Evolutionary conservation across 1,140 invertebrate species (phyloP).

Genomic region (Chironomus tepperi): DNA sequence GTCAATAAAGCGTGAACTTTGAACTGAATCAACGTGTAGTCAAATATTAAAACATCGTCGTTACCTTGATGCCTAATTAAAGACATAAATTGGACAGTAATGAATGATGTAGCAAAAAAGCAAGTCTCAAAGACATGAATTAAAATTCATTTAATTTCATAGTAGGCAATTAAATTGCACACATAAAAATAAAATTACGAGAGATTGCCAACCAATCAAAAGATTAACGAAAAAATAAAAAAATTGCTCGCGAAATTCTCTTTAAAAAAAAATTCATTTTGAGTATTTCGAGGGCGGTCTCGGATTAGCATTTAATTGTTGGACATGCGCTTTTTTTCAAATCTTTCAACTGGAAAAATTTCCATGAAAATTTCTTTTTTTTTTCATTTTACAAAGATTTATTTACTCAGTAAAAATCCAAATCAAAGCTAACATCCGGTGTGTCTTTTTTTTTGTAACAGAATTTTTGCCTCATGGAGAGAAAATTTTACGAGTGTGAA

Average conservation of each 20-base stretch:
- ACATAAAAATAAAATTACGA: not conserved
- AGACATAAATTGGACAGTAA: not conserved
- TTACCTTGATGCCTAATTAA: constrained; percentile 1
- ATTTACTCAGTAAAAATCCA: constrained; percentile 17
- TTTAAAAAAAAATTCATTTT: not conserved
- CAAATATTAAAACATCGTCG: not conserved
- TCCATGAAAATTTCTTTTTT: constrained; percentile 16
- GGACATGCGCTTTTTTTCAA: constrained; percentile 10
- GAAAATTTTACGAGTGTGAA: not conserved
- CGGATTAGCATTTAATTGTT: constrained; percentile 12
- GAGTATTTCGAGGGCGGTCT: not conserved
- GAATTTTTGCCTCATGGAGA: not conserved
- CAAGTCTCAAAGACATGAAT: not conserved
- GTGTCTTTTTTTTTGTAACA: not conserved
- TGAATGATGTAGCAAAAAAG: not conserved
- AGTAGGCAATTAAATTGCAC: not conserved
- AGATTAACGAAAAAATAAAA: not conserved
- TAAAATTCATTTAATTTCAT: constrained; percentile 1
- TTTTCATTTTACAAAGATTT: constrained; percentile 18
- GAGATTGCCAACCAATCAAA: not conserved
- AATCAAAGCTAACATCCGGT: constrained; percentile 20
- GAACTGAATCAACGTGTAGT: not conserved
- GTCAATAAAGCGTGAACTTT: constrained; percentile 22
- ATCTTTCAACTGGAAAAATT: constrained; percentile 18
- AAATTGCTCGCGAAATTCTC: not conserved